Conservation (phyloP, 2,888 invertebrate genomes). For the Drosophila emarginata region DNA sequence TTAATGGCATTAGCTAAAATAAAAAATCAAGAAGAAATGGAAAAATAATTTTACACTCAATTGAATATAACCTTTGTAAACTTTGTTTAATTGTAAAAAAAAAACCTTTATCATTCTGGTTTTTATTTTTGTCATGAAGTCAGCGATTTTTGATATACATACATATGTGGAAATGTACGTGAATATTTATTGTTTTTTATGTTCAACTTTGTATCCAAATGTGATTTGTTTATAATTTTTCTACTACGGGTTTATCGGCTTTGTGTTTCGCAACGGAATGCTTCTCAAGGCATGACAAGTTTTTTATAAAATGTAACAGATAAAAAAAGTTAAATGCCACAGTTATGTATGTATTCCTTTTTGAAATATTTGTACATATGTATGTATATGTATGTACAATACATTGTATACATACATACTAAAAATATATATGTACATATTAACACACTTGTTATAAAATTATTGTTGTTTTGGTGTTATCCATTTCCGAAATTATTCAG, state of each 20-base stretch:
- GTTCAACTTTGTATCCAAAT: background rate
- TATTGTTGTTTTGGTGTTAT: too few species aligned
- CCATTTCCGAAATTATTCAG: too few species aligned
- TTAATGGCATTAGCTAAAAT: constrained; percentile 77
- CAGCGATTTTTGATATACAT: constrained; percentile 52
- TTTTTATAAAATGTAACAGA: background rate
- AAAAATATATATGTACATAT: too few species aligned
- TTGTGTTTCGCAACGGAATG: background rate
- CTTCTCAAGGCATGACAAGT: background rate
- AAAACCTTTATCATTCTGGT: background rate
- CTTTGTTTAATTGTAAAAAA: too few species aligned
- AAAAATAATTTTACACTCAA: background rate
- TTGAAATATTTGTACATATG: too few species aligned
- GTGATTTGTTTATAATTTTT: constrained; percentile 5
- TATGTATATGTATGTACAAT: too few species aligned
- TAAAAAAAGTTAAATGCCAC: background rate
- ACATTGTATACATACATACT: too few species aligned
- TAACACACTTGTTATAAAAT: too few species aligned
- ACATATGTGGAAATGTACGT: constrained; percentile 36
- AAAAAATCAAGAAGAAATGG: background rate
- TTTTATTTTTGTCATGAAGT: constrained; percentile 50
- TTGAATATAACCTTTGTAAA: too few species aligned
- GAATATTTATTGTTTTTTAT: constrained; percentile 13
- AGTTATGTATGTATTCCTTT: background rate
- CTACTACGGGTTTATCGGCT: background rate